Evolutionary conservation across 2,797 vertebrate genomes (phyloP).

Genomic region (Acestrorhynchus altus): DNA sequence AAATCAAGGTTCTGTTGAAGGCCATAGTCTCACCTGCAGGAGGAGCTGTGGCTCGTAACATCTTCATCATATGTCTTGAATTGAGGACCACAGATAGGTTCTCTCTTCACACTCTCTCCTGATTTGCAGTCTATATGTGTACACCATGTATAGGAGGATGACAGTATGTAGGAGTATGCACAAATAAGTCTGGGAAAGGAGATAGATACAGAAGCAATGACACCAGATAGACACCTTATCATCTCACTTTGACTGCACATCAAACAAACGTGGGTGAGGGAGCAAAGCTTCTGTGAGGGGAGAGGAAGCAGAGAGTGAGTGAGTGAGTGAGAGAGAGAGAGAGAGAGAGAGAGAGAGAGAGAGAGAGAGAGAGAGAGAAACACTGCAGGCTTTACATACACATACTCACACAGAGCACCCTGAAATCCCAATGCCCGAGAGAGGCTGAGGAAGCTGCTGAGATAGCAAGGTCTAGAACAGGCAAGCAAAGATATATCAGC

Average conservation of each 20-base stretch:
- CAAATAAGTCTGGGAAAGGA: slow-evolving; percentile 14
- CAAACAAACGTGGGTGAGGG: slow-evolving; percentile 48
- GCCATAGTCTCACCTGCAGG: slow-evolving; percentile 78
- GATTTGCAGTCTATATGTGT: slow-evolving; percentile 72
- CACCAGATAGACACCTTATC: slow-evolving; percentile 26
- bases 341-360: slow-evolving; percentile 2
- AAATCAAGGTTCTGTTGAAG: slow-evolving; percentile 22
- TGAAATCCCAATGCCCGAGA: slow-evolving; percentile 59
- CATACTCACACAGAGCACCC: slow-evolving; percentile 62
- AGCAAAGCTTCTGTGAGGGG: slow-evolving; percentile 21
- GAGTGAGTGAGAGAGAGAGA: slow-evolving; percentile 35
- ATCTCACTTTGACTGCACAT: slow-evolving; percentile 53
- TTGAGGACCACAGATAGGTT: slow-evolving; percentile 71
- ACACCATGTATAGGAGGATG: slow-evolving; percentile 69
- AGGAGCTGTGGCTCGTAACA: slow-evolving; percentile 79
- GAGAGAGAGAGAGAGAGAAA: slow-evolving; percentile 55
- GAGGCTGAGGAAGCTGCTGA: slow-evolving; percentile 52
- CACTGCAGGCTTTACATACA: slow-evolving; percentile 70
- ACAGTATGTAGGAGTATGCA: slow-evolving; percentile 59
- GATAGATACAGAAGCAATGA: background rate
- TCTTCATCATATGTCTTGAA: slow-evolving; percentile 60
- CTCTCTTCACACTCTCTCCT: slow-evolving; percentile 68
- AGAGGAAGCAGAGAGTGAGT: slow-evolving; percentile 52
- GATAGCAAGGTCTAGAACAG: slow-evolving; percentile 56
- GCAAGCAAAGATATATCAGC: slow-evolving; percentile 52